phyloP scores from a whole-genome alignment of 2,797 vertebrate genomes.

The Oryzias dopingdopingensis region DNA sequence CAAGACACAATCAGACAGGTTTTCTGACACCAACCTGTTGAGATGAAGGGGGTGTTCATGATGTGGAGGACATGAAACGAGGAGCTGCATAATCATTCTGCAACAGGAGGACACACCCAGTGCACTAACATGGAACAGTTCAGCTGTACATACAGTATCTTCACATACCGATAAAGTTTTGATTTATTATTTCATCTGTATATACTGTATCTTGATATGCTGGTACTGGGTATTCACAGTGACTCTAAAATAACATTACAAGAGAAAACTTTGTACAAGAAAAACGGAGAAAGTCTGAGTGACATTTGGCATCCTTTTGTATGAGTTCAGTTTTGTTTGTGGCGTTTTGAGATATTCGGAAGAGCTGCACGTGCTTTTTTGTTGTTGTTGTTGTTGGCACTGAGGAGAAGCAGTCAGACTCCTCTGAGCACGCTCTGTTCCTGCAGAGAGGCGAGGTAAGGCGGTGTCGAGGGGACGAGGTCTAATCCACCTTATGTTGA shows the following conservation, averaged over 20 bases:
- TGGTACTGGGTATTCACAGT: constrained; percentile 87
- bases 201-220: constrained; percentile 80
- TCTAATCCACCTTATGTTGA: constrained; percentile 52
- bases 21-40: constrained; percentile 48
- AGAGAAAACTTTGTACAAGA: constrained; percentile 71
- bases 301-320: constrained; percentile 61
- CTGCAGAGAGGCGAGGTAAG: constrained; percentile 67
- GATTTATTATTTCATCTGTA: constrained; percentile 77
- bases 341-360: constrained; percentile 24
- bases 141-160: constrained; percentile 73
- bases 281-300: constrained; percentile 54
- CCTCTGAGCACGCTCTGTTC: constrained; percentile 33
- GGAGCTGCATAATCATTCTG: constrained; percentile 63
- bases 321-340: constrained; percentile 29
- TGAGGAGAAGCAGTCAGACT: constrained; percentile 54
- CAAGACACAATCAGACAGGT: constrained; percentile 73
- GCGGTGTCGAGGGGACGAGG: constrained; percentile 39
- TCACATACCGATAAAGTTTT: constrained; percentile 73
- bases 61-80: constrained; percentile 52
- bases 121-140: constrained; percentile 69
- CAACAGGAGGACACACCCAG: constrained; percentile 56
- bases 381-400: constrained; percentile 49
- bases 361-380: constrained; percentile 63
- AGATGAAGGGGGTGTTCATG: constrained; percentile 48
- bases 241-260: constrained; percentile 79